Evolutionary conservation across 2,888 invertebrate species (phyloP).

Genomic region (Norana najaformis): DNA sequence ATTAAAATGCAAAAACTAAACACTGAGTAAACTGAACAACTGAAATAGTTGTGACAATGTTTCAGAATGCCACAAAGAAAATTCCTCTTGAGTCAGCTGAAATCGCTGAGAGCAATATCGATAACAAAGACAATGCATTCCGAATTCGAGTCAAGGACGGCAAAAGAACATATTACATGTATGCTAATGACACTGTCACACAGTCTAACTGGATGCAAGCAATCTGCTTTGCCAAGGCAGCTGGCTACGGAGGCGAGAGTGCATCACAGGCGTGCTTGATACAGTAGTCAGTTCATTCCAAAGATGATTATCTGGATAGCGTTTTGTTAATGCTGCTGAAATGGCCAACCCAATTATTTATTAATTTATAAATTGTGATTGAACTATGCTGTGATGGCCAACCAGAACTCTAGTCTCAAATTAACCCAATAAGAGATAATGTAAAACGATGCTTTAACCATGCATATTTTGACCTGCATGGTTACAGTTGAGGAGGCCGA

Average conservation of each 20-base stretch:
- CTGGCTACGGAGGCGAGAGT: conserved; percentile 51
- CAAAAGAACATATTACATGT: conserved; percentile 57
- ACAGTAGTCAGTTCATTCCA: conserved; percentile 47
- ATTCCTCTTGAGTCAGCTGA: conserved; percentile 57
- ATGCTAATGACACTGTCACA: conserved; percentile 56
- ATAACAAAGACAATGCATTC: conserved; percentile 59
- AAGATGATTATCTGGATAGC: background rate
- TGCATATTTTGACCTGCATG: background rate
- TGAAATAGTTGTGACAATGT: background rate
- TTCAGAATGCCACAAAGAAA: conserved; percentile 54
- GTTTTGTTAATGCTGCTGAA: background rate
- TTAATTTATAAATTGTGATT: conserved; percentile 1
- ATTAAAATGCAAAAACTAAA: background rate
- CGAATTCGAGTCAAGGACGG: conserved; percentile 57
- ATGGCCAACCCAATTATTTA: background rate
- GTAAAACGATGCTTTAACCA: background rate
- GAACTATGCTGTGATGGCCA: background rate
- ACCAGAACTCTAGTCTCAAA: background rate
- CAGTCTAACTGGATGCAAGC: conserved; percentile 62
- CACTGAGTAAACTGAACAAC: background rate
- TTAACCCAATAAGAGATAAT: background rate
- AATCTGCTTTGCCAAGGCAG: conserved; percentile 61
- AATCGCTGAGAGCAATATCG: conserved; percentile 58
- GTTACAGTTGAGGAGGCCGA: background rate
- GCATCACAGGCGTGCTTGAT: conserved; percentile 57